Evolutionary conservation across 2,888 invertebrate species (phyloP), one percentile per base, ranked within the genome.

Genomic region (Leucozona laternaria): DNA sequence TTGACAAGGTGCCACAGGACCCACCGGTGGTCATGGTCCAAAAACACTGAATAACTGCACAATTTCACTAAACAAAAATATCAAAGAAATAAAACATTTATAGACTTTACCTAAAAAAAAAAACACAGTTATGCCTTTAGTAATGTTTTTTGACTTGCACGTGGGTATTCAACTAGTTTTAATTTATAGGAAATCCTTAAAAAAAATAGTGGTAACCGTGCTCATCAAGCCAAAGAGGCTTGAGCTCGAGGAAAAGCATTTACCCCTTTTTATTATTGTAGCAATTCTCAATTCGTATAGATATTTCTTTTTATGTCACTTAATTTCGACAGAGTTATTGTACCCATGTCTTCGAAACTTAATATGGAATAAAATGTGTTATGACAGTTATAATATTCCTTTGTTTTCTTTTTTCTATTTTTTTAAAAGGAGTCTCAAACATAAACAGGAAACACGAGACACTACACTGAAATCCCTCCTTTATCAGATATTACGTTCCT

Each of bases 301-400:
- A 62, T 77, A 58, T 57, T 77, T 73, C 80, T 55, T 77, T 73
- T 85, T 73, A 68, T 85, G 85, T 80, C 80, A 85, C 80, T 85
- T 85, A 77, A 80, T 80, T 77, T 77, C 77, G 80, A 80, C 85
- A 77, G 80, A 77, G 68, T 85, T 85, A 85, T 80, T 77, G 80
- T 85, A 85, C 85, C 85, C 85, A 77, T 68, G 80, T 85, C 85
- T 80, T 22, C 72, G 64, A 17, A 15, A 77, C 72, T 77, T 80
- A 80, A 85, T 85, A 75, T 64, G 80, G 57, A 62, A 80, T 85
- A 50, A 77, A 80, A 80, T 77, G 80, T 85, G 85, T 85, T 85
- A 80, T 85, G 85, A 85, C 80, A 85, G 80, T 80, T 85, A 85
- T 77, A 85, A 85, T 80, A 80, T 85, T 57, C 68, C 68, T 78